Conservation (phyloP, 2,888 invertebrate genomes). For the Morpho achilles region DNA sequence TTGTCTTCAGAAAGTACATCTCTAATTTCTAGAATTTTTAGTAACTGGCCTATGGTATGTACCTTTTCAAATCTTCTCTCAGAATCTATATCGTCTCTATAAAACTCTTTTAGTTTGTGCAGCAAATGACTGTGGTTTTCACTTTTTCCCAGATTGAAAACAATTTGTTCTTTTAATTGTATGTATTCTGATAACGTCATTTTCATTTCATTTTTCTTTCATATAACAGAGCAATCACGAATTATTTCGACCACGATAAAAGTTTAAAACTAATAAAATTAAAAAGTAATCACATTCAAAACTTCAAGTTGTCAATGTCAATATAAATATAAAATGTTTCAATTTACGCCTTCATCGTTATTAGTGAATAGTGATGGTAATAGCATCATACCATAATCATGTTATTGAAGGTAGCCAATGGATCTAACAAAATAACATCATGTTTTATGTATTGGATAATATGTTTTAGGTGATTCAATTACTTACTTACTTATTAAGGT, state of each 20-base stretch:
- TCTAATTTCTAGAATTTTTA: constrained; percentile 57
- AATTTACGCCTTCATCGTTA: no score
- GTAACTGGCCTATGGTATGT: constrained; percentile 47
- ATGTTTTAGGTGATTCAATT: no score
- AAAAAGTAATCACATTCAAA: not conserved
- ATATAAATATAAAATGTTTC: no score
- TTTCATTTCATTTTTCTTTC: not conserved
- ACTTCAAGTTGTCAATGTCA: no score
- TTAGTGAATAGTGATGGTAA: no score
- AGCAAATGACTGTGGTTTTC: constrained; percentile 47
- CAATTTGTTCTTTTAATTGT: constrained; percentile 46
- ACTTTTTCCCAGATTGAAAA: constrained; percentile 41
- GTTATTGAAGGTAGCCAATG: no score
- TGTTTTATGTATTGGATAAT: no score
- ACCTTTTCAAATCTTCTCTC: constrained; percentile 58
- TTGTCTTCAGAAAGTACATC: constrained; percentile 57
- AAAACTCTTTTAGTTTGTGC: constrained; percentile 50
- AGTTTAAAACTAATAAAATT: not conserved
- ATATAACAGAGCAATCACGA: not conserved
- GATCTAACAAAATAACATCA: no score
- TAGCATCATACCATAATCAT: no score
- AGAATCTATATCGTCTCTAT: constrained; percentile 58
- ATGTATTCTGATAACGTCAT: constrained; percentile 59
- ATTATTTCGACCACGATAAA: no score
- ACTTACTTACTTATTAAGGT: no score